Conservation (phyloP, 1,140 invertebrate genomes). For the Drosophila chauvacae region DNA sequence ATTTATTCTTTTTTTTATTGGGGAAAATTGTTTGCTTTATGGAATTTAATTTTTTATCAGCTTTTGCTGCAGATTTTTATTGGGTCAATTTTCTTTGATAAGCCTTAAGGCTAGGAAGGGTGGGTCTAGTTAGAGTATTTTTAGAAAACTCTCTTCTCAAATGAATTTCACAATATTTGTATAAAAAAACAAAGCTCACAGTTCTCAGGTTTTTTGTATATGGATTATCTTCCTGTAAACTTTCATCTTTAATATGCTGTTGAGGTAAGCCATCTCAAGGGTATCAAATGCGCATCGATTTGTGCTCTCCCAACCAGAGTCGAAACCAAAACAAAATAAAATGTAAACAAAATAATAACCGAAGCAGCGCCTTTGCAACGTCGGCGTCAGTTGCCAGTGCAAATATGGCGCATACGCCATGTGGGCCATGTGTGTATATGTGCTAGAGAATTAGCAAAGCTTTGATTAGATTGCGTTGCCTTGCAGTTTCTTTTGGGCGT, state of each 20-base stretch:
- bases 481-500: constrained; percentile 37
- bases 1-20: not conserved
- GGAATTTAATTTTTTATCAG: constrained; percentile 6
- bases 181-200: not conserved
- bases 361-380: not conserved
- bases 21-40: constrained; percentile 13
- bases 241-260: constrained; percentile 6
- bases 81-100: not conserved
- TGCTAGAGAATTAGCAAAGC: not conserved
- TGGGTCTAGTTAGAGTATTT: no score
- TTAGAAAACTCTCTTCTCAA: no score
- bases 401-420: constrained; percentile 49
- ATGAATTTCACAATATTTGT: not conserved
- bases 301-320: constrained; percentile 1
- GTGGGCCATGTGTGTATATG: constrained; percentile 10
- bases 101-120: no score
- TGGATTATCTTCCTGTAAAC: not conserved
- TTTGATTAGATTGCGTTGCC: constrained; percentile 35
- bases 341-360: constrained; percentile 67
- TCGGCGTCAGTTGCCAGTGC: constrained; percentile 21
- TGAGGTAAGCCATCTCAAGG: constrained; percentile 7
- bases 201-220: not conserved
- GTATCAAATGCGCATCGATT: constrained; percentile 11
- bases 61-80: not conserved
- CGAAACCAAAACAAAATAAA: constrained; percentile 48